These are phyloP conservation scores for Zosterops borbonicus DNA, from an alignment of 2,113 vertebrate species.

Conservation along the genomic window DNA sequence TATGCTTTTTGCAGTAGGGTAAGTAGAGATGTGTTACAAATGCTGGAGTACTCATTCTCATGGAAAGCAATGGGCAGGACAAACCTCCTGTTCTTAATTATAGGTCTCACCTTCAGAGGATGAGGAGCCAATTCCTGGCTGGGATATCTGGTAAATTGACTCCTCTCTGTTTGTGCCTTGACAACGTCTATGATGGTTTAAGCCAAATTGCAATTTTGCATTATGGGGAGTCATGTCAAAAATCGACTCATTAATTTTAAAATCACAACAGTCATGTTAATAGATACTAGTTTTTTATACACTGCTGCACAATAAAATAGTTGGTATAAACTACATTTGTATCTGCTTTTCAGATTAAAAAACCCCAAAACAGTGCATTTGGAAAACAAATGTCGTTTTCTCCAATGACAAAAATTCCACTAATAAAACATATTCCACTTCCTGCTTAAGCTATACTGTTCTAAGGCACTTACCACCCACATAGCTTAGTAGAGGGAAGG, in stretches of 20 bases:
- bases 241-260: not conserved
- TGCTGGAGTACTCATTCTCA: not conserved
- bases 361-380: not conserved
- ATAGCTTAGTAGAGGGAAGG: not conserved
- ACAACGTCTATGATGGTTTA: not conserved
- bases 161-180: not conserved
- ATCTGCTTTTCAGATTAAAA: not conserved
- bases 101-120: not conserved
- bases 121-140: not conserved
- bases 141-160: not conserved
- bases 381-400: not conserved
- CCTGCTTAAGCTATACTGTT: not conserved
- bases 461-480: not conserved
- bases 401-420: not conserved
- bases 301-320: not conserved
- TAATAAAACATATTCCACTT: not conserved
- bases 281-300: not conserved
- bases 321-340: not conserved
- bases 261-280: not conserved
- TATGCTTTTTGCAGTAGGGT: not conserved
- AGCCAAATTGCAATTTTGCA: not conserved
- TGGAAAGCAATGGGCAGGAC: not conserved
- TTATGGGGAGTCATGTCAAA: not conserved
- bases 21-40: not conserved
- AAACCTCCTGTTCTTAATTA: not conserved